Conservation (phyloP, 2,113 vertebrate genomes). For the Rhombomys opimus region DNA sequence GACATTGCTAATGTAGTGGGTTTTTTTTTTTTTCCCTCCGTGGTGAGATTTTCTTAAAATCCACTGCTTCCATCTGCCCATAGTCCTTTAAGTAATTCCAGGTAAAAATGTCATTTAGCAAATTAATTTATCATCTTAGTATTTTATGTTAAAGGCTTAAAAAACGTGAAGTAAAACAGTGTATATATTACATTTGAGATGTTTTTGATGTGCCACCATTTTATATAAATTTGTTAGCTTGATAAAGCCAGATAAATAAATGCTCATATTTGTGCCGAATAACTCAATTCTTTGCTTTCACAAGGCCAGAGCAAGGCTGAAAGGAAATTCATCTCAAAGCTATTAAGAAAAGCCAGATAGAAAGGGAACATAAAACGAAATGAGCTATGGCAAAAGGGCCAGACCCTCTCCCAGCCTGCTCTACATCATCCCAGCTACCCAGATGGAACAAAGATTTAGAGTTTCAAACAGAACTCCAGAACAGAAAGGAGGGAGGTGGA, state of each 20-base stretch:
- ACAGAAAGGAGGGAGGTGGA: conserved; percentile 48
- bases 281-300: conserved; percentile 82
- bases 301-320: conserved; percentile 83
- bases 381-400: conserved; percentile 76
- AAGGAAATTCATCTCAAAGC: conserved; percentile 81
- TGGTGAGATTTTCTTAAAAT: conserved; percentile 68
- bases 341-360: conserved; percentile 81
- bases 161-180: conserved; percentile 79
- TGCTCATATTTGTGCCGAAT: conserved; percentile 79
- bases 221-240: conserved; percentile 84
- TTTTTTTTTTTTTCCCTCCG: neutral
- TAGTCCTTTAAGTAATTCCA: conserved; percentile 71
- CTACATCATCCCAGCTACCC: conserved; percentile 68
- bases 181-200: conserved; percentile 46
- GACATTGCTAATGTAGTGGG: conserved; percentile 61
- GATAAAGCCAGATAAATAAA: conserved; percentile 82
- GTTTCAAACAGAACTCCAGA: conserved; percentile 64
- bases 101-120: conserved; percentile 68
- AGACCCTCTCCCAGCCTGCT: conserved; percentile 68
- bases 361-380: conserved; percentile 71
- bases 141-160: conserved; percentile 71
- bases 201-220: conserved; percentile 78
- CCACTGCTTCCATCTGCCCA: conserved; percentile 58
- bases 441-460: conserved; percentile 69
- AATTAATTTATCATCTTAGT: conserved; percentile 75